phyloP scores from a whole-genome alignment of 1,140 invertebrate genomes.

The Drosophila funebris region DNA sequence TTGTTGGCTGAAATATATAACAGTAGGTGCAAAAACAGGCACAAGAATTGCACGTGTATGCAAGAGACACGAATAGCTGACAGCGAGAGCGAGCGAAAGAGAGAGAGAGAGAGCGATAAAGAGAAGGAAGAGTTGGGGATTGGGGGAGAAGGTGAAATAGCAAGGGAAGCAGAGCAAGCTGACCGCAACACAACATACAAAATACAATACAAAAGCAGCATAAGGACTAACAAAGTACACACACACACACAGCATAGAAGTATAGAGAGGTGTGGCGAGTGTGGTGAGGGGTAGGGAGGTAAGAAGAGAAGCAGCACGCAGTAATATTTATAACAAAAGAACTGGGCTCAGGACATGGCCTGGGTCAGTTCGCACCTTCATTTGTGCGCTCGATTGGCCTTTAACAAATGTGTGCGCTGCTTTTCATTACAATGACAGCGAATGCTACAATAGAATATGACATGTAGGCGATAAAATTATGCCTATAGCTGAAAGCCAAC shows the following conservation, averaged over 20 bases:
- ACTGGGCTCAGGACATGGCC: slow-evolving; percentile 31
- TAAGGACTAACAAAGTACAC: slow-evolving; percentile 32
- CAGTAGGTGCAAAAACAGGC: slow-evolving; percentile 75
- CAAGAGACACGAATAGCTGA: slow-evolving; percentile 39
- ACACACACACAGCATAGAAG: neutral
- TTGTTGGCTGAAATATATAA: slow-evolving; percentile 55
- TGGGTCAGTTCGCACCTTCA: slow-evolving; percentile 78
- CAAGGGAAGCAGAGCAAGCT: slow-evolving; percentile 20
- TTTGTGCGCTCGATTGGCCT: slow-evolving; percentile 73
- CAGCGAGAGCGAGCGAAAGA: slow-evolving; percentile 1
- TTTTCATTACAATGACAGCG: slow-evolving; percentile 78
- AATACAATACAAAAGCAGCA: slow-evolving; percentile 26
- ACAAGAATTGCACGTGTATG: slow-evolving; percentile 63
- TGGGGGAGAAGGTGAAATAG: neutral
- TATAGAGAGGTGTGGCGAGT: neutral
- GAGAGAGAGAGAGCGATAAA: neutral
- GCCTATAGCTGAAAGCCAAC: slow-evolving; percentile 34
- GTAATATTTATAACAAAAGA: slow-evolving; percentile 53
- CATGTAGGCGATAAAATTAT: slow-evolving; percentile 81
- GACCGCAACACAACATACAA: slow-evolving; percentile 40
- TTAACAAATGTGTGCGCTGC: slow-evolving; percentile 71
- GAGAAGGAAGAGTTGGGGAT: neutral
- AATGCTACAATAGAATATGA: slow-evolving; percentile 81
- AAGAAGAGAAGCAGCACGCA: slow-evolving; percentile 2
- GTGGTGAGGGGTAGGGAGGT: neutral